Percentiles rank a stretch among this genome's conserved stretches.
These are phyloP conservation scores for Rotaria sp. DNA, from an alignment of 2,888 invertebrate genomes.

Conservation along the genomic window DNA sequence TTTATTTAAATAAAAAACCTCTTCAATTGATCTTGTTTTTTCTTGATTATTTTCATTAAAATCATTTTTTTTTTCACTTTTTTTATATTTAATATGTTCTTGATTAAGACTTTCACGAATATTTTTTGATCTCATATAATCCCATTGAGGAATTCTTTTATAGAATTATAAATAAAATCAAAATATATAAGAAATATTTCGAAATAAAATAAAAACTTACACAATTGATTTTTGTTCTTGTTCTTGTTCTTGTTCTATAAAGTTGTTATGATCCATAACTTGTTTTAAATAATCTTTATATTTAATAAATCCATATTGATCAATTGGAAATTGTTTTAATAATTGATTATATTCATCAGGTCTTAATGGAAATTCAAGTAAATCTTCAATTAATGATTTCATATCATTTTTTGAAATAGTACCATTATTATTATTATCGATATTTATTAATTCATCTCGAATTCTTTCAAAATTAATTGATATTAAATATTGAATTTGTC, in stretches of 20 bases:
- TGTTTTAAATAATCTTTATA: slow-evolving; percentile 11
- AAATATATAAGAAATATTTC: not conserved
- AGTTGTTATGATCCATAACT: not conserved
- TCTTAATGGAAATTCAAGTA: not conserved
- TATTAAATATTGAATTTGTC: not conserved
- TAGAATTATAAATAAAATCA: no score
- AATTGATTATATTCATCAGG: not conserved
- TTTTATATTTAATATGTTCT: not conserved
- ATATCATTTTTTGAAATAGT: not conserved
- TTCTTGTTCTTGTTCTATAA: no score
- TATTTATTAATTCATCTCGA: not conserved
- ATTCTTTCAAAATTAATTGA: not conserved
- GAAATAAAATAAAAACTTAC: not conserved
- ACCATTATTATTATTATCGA: not conserved
- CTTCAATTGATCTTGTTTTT: not conserved
- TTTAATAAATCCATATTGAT: not conserved
- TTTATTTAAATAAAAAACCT: not conserved
- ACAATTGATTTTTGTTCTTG: not conserved
- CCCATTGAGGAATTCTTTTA: not conserved
- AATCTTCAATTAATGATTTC: not conserved
- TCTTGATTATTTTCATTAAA: no score
- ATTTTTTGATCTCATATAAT: not conserved
- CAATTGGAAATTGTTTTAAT: not conserved
- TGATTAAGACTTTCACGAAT: no score
- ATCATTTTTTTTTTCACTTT: not conserved